Evolutionary conservation across 2,888 invertebrate genomes (phyloP), one percentile per base, ranked within the genome.

Genomic region (Pheosia gnoma): DNA sequence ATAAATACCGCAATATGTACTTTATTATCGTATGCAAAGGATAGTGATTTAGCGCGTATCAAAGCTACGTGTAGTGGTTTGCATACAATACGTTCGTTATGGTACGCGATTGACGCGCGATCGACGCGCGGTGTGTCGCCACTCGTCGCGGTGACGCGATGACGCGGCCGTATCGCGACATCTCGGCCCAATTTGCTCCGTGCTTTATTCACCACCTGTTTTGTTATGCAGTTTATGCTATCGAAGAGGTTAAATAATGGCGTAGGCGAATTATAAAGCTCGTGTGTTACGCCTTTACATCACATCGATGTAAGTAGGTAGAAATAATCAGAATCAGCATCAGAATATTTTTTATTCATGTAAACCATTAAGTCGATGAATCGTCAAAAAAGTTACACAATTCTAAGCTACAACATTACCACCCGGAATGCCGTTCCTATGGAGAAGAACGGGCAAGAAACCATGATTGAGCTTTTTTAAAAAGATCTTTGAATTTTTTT

Each of bases 21-120:
- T 72, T 74, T 79, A 79, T 77, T 76, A 76, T 80, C 71, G 72
- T 74, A 75, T 77, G 72, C 70, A 72, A 73, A 72, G 74, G 72
- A 71, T 72, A 61, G 58, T 66, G 66, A 67, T 68, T 72, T 72
- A 75, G 75, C 71, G 72, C 72, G 70, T 66, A 74, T 74, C 71
- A 70, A 67, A 62, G 63, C 62, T 59, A 59, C 62, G 67, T 39
- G 49, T 45, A 60, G 54, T 69, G 64, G 62, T 91, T 91, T 89
- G 89, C 91, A 91, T 91, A 91, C 91, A 91, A 91, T 91, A 83
- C 84, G 77, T 80, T 89, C 88, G 89, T 89, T 88, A 88, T 79
- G 77, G 75, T 70, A 59, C 68, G 70, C 78, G 83, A 80, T 78
- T 84, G 89, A 88, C 86, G 88, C 79, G 80, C 82, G 83, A 80